Conservation (phyloP, 2,113 vertebrate species). For the Narcine bancroftii region DNA sequence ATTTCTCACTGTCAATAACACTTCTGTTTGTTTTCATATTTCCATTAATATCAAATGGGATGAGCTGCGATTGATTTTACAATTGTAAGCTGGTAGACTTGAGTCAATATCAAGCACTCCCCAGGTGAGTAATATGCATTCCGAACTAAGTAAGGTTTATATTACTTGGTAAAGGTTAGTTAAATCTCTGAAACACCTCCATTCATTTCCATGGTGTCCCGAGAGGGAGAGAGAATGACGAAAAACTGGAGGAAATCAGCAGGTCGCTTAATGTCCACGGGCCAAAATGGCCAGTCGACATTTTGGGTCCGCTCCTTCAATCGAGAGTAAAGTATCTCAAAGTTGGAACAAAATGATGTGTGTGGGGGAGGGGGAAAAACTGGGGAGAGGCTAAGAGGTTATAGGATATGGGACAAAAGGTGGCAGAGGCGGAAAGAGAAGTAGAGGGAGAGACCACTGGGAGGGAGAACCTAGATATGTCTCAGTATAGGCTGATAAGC, state of each 20-base stretch:
- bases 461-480: neutral
- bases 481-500: neutral
- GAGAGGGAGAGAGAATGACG: no score
- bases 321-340: no score
- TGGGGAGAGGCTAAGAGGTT: no score
- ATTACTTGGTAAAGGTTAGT: neutral
- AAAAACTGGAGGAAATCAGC: no score
- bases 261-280: no score
- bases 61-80: conserved; percentile 25
- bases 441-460: no score
- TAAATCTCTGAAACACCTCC: neutral
- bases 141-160: neutral
- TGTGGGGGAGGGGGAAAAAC: no score
- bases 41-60: conserved; percentile 28
- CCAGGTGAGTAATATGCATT: neutral
- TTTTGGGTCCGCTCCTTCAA: no score
- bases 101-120: conserved; percentile 3
- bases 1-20: conserved; percentile 31
- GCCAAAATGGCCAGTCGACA: no score
- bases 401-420: no score
- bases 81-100: conserved; percentile 1
- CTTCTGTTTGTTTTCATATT: conserved; percentile 32
- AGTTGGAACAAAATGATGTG: no score
- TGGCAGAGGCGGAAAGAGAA: no score
- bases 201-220: neutral